A percentile compares a stretch with the other conserved stretches of the same genome.
Evolutionary conservation across 2,797 vertebrate species (phyloP).

Genomic region (Rhinella marina): DNA sequence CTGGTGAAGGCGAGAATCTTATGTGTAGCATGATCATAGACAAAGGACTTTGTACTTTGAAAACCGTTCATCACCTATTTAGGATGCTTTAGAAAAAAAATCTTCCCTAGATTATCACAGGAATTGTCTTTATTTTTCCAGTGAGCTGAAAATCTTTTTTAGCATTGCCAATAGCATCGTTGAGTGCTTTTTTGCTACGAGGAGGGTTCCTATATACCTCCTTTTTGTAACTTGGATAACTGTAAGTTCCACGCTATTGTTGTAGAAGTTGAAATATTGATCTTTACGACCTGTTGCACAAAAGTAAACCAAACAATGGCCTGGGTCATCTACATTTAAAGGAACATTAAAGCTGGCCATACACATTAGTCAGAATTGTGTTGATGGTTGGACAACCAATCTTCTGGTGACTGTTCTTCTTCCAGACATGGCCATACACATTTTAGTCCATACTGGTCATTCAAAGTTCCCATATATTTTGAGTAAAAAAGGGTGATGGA

Average conservation of each 20-base stretch:
- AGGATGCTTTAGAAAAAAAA: slow-evolving; percentile 32
- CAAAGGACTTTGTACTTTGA: slow-evolving; percentile 19
- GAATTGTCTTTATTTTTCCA: background rate
- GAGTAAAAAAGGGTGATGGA: too few species aligned
- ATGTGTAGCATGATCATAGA: slow-evolving; percentile 25
- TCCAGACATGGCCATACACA: too few species aligned
- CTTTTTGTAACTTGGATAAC: background rate
- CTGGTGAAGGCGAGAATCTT: background rate
- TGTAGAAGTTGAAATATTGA: background rate
- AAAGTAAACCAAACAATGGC: background rate
- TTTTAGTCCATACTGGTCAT: too few species aligned
- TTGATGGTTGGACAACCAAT: too few species aligned
- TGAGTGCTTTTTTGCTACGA: slow-evolving; percentile 6
- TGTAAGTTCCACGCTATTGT: background rate
- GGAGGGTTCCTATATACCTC: slow-evolving; percentile 37
- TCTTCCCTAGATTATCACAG: background rate
- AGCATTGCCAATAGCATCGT: slow-evolving; percentile 11
- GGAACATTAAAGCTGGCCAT: too few species aligned
- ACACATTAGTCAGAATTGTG: too few species aligned
- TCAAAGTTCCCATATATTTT: too few species aligned
- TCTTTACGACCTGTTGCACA: background rate
- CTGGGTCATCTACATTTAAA: background rate
- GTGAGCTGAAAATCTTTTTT: background rate
- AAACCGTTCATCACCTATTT: slow-evolving; percentile 10
- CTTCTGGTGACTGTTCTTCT: too few species aligned